Percentiles rank a stretch among this genome's conserved stretches.
phyloP scores from a whole-genome alignment of 2,113 vertebrate genomes.

The Passerina amoena region DNA sequence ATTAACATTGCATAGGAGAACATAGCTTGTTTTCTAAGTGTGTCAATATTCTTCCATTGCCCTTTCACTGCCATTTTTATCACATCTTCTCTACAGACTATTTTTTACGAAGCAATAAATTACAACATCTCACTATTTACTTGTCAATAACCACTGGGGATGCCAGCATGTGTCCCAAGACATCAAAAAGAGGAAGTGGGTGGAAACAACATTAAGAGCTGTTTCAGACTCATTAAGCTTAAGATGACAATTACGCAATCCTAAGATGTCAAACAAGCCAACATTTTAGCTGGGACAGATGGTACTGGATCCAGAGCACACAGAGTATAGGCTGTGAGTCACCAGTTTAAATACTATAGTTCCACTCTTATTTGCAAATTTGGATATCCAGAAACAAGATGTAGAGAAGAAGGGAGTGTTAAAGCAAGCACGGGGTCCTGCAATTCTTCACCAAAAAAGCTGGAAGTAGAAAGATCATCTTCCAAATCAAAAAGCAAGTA shows the following conservation, averaged over 20 bases:
- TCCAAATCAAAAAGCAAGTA: neutral
- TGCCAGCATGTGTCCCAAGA: neutral
- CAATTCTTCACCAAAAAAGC: neutral
- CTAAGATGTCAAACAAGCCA: conserved; percentile 27
- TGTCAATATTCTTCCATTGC: neutral
- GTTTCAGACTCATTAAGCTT: conserved; percentile 16
- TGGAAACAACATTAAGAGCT: conserved; percentile 6
- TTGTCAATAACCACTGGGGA: neutral
- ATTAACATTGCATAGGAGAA: neutral
- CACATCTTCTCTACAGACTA: neutral
- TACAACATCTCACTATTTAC: neutral
- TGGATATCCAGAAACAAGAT: neutral
- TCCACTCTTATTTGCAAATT: conserved; percentile 6
- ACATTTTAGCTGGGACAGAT: conserved; percentile 23
- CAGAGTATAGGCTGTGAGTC: neutral
- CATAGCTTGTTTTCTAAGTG: neutral
- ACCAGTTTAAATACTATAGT: neutral
- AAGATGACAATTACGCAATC: conserved; percentile 2
- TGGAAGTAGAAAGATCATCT: neutral
- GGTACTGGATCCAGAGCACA: conserved; percentile 18
- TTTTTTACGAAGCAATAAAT: neutral
- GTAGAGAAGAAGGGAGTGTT: neutral
- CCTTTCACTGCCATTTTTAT: neutral
- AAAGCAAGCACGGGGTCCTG: neutral
- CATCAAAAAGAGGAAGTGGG: neutral